These are phyloP conservation scores for Drosophila sp. DNA, from an alignment of 1,140 invertebrate genomes.

Conservation along the genomic window DNA sequence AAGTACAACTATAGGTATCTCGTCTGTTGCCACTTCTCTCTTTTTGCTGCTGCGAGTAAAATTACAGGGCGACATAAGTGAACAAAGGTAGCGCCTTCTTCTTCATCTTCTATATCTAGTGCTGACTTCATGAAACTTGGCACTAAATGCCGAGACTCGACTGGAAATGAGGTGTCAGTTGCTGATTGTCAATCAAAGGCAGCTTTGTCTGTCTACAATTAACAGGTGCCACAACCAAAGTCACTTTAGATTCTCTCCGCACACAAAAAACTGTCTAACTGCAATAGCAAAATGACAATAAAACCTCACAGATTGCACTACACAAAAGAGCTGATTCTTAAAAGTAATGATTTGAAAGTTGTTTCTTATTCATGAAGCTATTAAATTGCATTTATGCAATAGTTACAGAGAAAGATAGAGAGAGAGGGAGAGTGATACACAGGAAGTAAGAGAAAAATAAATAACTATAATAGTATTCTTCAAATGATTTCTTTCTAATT, in stretches of 20 bases:
- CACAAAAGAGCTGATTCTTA: slow-evolving; percentile 2
- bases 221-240: slow-evolving; percentile 7
- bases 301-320: background rate
- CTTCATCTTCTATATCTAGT: background rate
- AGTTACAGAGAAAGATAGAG: background rate
- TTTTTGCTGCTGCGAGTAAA: slow-evolving; percentile 10
- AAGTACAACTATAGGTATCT: slow-evolving; percentile 32
- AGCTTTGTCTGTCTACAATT: slow-evolving; percentile 33
- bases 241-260: background rate
- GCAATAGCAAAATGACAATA: slow-evolving; percentile 4
- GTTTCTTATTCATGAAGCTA: slow-evolving; percentile 17
- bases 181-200: slow-evolving; percentile 36
- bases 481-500: too few relatives aligned
- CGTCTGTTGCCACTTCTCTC: background rate
- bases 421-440: background rate
- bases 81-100: slow-evolving; percentile 32
- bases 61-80: slow-evolving; percentile 21
- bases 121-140: slow-evolving; percentile 5
- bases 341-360: slow-evolving; percentile 5
- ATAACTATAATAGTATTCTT: too few relatives aligned
- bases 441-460: too few relatives aligned
- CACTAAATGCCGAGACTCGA: background rate
- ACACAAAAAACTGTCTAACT: slow-evolving; percentile 4
- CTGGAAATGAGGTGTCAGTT: slow-evolving; percentile 36
- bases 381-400: slow-evolving; percentile 12